Conservation (phyloP, 1,140 invertebrate species). For the Pissodes strobi region DNA sequence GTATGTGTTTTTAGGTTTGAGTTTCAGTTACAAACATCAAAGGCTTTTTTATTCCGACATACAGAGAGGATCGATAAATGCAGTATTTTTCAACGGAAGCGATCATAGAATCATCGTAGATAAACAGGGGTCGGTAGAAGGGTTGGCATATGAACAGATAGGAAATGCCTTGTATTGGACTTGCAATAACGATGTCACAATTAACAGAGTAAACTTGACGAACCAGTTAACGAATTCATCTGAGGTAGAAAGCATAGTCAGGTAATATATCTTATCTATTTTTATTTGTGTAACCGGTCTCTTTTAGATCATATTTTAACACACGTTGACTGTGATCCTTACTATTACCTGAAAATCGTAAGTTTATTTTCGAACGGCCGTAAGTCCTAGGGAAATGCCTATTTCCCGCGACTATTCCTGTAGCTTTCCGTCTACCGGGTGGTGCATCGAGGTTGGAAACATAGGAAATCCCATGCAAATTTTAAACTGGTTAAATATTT, state of each 20-base stretch:
- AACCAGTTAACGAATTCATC: constrained; percentile 50
- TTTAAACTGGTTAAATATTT: no score
- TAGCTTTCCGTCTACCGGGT: no score
- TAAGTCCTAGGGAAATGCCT: no score
- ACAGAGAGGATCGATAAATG: constrained; percentile 79
- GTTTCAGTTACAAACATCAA: constrained; percentile 74
- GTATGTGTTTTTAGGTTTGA: constrained; percentile 61
- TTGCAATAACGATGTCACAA: constrained; percentile 77
- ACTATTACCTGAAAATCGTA: no score
- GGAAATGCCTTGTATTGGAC: constrained; percentile 81
- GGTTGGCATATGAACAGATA: constrained; percentile 73
- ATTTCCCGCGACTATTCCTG: no score
- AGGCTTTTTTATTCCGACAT: constrained; percentile 87
- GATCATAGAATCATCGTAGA: constrained; percentile 71
- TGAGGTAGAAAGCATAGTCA: constrained; percentile 67
- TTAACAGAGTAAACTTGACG: constrained; percentile 65
- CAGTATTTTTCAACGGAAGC: constrained; percentile 81
- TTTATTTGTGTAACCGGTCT: no score
- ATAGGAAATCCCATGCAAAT: no score
- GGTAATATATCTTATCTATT: no score
- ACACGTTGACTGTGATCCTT: no score
- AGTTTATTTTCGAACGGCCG: no score
- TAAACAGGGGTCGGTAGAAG: constrained; percentile 80
- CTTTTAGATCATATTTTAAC: no score
- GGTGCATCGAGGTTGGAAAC: no score